Evolutionary conservation across 2,888 invertebrate genomes (phyloP), one percentile per base, ranked within the genome.

Genomic region (Omphaloscelis lunosa): DNA sequence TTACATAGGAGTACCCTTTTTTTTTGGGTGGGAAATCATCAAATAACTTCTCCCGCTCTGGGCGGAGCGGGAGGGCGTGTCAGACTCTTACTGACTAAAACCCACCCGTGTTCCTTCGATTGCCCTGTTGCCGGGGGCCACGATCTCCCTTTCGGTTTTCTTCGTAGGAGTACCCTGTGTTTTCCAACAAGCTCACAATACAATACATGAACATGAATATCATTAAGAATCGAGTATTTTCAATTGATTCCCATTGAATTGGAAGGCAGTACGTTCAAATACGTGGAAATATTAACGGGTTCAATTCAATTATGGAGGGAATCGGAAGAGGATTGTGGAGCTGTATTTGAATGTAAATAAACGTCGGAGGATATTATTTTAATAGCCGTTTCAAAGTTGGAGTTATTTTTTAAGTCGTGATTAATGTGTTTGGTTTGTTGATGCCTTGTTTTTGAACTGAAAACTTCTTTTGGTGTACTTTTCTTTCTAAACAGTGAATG

Each of bases 221-320:
- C 56, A 82, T 83, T 72, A 82, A 69, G 71, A 68, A 56, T 63
- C 56, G 56, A 41, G 27, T 39, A 75, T 75, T 69, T 72, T 65
- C 79, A 79, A 78, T 79, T 65, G 68, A 51, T 65, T 77, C 41
- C 72, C 56, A 79, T 83, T 82, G 83, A 75, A 75, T 59, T 56
- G 68, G 65, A 72, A 75, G 59, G 53, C 45, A 27, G 68, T 68
- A 72, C 63, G 67, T 72, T 75, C 75, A 84, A 80, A 80, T 80
- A 80, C 48, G 66, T 80, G 70, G 67, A 84, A 83, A 84, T 70
- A 84, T 84, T 80, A 83, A 76, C 80, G 70, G 75, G 66, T 81
- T 74, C 71, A 80, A 74, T 84, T 84, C 72, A 81, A 83, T 84
- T 84, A 77, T 48, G 41, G n/a, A 65, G 27, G 34, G 34, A 67